Base-by-base conservation (phyloP, 2,888 invertebrate species). In the Podotricha telesiphe region DNA sequence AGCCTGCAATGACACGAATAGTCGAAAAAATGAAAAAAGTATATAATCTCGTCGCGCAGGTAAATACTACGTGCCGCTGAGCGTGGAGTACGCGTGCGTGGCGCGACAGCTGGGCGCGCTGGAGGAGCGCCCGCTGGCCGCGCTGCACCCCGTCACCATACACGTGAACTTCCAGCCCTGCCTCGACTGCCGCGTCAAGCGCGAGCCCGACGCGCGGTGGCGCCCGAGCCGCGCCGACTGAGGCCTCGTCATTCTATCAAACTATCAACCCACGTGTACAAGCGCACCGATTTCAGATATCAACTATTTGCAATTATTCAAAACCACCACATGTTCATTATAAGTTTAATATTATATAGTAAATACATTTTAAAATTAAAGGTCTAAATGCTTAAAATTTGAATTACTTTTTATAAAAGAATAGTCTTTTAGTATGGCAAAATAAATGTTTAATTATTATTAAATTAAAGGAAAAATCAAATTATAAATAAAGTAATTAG, bases 71-170 rank as follows among this genome's bases (percentile, higher is more conserved):
- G 95, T 98, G 66, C 98, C 98, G 0, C 88, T 98, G 71, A 96
- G 96, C 74, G 94, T 98, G 65, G 97, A 97, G 77, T 95, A 96
- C 79, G 94, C 95, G 62, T 93, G 96, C 47, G 85, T 98, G 64
- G 86, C 95, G 80, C 96, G 97, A 0, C 95, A 95, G 81, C 88
- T 96, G 28, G 95, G 95, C 59, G 92, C 94, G 5, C 91, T 93
- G 73, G 88, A 90, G 28, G 89, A 93, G 75, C 93, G 93, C 22
- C 93, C 94, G 0, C 91, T 94, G 45, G 94, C 94, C 20, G 94
- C 96, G 2, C 87, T 98, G 42, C 98, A 98, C 88, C 97, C 98
- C 3, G 96, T 98, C 76, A 97, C 97, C 69, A 98, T 98, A 71
- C 97, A 96, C 83, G 98, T 98, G n/a, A 96, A 96, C 88, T 97